Evolutionary conservation across 1,140 invertebrate species (phyloP), one percentile per base, ranked within the genome.

Genomic region (Trissolcus basalis): DNA sequence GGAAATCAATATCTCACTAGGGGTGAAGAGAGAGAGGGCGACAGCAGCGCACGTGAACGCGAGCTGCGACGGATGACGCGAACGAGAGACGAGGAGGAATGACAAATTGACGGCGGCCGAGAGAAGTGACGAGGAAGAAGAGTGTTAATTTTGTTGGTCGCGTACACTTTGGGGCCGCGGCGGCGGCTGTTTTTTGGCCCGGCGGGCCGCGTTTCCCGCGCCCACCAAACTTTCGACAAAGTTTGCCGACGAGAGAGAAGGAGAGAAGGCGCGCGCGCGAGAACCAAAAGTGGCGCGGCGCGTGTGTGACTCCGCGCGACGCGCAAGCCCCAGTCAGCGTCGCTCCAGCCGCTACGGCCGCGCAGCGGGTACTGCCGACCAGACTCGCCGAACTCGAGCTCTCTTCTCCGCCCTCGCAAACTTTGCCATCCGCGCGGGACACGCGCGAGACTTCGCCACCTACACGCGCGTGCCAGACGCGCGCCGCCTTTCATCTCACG

Each of bases 1-100:
- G 85, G 86, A 87, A 87, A 87, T 86, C 86, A 87, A 87, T 87
- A 87, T 87, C 85, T 87, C 86, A 87, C 86, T 85, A 83, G 86
- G 83, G 82, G 83, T 81, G 81, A 55, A 60, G 53, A 50, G 67
- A 65, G 82, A 59, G 64, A 58, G n/a, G 35, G 59, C 11, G 12
- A 36, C 47, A 41, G n/a, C 5, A 32, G 60, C 48, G 61, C 59
- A 59, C 59, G 48, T 49, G 69, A 82, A 80, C 77, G 19, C 61
- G 59, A 78, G 72, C 33, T 27, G 64, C 72, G 70, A 78, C 55
- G 71, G 56, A 67, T 54, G 47, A 41, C 49, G 54, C 53, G 68
- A 70, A 72, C 45, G 61, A 74, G 58, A 63, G 69, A 69, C 55
- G 69, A 71, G 60, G n/a, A n/a, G n/a, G 33, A 77, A 68, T 68